Evolutionary conservation across 1,140 invertebrate genomes (phyloP), one percentile per base, ranked within the genome.

Genomic region (Drosophila pachea): DNA sequence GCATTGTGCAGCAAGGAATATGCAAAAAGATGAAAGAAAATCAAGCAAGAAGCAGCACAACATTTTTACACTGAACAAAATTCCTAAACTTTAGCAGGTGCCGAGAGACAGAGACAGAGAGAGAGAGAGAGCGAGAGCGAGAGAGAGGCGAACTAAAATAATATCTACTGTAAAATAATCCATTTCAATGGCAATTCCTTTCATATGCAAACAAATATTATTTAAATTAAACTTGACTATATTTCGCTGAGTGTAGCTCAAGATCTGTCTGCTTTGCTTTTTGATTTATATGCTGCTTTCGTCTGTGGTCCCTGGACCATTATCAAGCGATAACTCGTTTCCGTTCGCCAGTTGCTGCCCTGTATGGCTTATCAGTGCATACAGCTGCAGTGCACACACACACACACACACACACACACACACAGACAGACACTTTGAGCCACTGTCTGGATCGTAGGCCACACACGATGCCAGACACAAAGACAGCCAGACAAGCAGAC

Each of bases 281-380:
- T 48, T 22, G 60, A 55, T 38, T 36, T 67, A 43, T 54, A 16
- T 32, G 35, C 12, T 32, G 33, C 33, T 35, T 11, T 31, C 11
- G 43, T 38, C 43, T 60, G 33, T 54, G 47, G 38, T 59, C 61
- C 32, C 54, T 56, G 54, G 54, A 45, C 54, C 64, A 56, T 61
- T 71, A 71, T 71, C 68, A 71, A 54, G 68, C 55, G 68, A 67
- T 71, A 67, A 67, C 68, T 71, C 68, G 64, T 71, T 71, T 71
- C 68, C 68, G 68, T 66, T 66, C 38, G 63, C 63, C 42, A 66
- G 35, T 22, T 22, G 22, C 36, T 35, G 14, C 56, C 36, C 29
- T 35, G 29, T 7, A 2, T 32, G 49, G 29, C 50, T 71, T 71
- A 71, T 71, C 68, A 71, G 68, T 50, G 32, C 35, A 38, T 36